Evolutionary conservation across 2,797 vertebrate genomes (phyloP).

Genomic region (Naso thynnoides): DNA sequence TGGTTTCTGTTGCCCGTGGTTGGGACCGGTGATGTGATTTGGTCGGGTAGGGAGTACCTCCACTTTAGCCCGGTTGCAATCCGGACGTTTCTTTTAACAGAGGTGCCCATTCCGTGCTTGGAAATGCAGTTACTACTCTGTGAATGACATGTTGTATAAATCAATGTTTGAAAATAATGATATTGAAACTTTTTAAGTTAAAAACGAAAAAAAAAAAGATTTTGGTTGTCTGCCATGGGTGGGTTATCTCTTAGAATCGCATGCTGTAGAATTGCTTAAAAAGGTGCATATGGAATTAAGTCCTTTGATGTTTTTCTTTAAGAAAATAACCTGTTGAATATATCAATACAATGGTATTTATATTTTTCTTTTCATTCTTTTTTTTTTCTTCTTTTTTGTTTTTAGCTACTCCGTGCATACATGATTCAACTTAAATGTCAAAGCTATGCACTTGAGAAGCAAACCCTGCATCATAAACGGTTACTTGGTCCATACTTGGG

Average conservation of each 20-base stretch:
- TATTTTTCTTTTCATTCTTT: constrained; percentile 75
- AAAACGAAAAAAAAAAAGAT: constrained; percentile 86
- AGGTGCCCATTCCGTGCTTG: constrained; percentile 88
- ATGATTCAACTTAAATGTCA: constrained; percentile 85
- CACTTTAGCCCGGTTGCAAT: constrained; percentile 76
- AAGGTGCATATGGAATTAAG: constrained; percentile 97
- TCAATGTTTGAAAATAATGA: constrained; percentile 99
- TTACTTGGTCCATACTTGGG: constrained; percentile 81
- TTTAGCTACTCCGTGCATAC: constrained; percentile 93
- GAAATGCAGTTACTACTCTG: constrained; percentile 95
- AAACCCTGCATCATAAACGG: constrained; percentile 77
- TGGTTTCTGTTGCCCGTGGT: constrained; percentile 77
- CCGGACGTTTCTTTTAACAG: constrained; percentile 81
- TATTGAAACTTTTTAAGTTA: constrained; percentile 99
- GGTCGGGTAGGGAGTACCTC: constrained; percentile 75
- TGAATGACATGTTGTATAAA: constrained; percentile 99
- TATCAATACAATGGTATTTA: constrained; percentile 93
- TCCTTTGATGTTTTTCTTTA: constrained; percentile 97
- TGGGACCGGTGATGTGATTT: constrained; percentile 73
- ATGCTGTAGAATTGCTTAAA: constrained; percentile 99
- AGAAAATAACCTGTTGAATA: constrained; percentile 95
- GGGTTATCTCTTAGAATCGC: constrained; percentile 99
- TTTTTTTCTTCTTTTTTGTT: constrained; percentile 62
- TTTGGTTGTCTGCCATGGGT: constrained; percentile 97
- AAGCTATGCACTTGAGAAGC: constrained; percentile 90